Base-by-base conservation (phyloP, 2,888 invertebrate genomes). In the Pyrocoelia pectoralis region DNA sequence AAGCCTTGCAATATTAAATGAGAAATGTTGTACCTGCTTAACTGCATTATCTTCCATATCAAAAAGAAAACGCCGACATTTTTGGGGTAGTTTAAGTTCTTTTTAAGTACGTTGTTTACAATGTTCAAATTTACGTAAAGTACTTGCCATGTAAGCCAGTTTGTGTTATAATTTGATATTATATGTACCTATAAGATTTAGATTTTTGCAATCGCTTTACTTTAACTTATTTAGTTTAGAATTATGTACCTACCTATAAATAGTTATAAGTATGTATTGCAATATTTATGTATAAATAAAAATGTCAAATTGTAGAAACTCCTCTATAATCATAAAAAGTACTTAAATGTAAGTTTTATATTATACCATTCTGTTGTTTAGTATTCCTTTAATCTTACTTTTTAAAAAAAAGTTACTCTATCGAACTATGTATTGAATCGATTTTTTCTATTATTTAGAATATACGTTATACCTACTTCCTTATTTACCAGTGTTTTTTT, bases 131-230 rank as follows among this genome's bases (percentile, higher is more conserved):
- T 61, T 56, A 46, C 58, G 57, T 66, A 65, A 66, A 43, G 51
- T 62, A 69, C 71, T 73, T 73, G 73, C 73, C 73, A 73, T 72
- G 71, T 70, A 72, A 73, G 73, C 73, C 73, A 73, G 73, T 73
- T 72, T 70, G 68, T 70, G 63, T 61, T 66, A 61, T 60, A 57
- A 8, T 60, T 61, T 57, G 53, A 56, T 64, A 64, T 64, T 62
- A 53, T 12, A 33, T 9, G 43, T 56, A 64, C 41, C 28, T 59
- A 33, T 56, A 65, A 61, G 56, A 49, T 52, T 55, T 56, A 51
- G 51, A 56, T 58, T 58, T 56, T 56, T 56, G 51, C 48, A 41
- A 58, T 52, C 33, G 64, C 59, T 61, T 65, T 65, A 65, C 56
- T 46, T 65, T 65, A 65, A 65, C 60, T 61, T 61, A 61, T 61